Evolutionary conservation across 2,113 vertebrate genomes (phyloP), one percentile per base, ranked within the genome.

Genomic region (Thalassoma bifasciatum): DNA sequence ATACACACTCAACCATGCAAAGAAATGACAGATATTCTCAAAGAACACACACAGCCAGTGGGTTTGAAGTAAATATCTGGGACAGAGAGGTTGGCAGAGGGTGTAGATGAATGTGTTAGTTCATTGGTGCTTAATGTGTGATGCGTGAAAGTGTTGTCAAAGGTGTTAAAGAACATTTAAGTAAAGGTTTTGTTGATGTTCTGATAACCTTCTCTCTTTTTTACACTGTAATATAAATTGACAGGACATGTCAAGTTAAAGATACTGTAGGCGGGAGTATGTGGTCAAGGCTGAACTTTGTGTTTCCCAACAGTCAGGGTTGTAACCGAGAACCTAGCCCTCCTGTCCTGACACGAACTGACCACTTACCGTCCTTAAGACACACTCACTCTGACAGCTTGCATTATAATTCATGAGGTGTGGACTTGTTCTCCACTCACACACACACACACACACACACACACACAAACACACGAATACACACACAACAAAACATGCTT

Each of bases 341-440:
- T 42, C 52, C 64, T 70, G 65, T 89, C 81, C 86, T 69, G 73
- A 84, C 80, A 75, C 79, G 78, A 89, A 86, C 86, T 63, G 79
- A 73, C 75, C 84, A 70, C 88, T 78, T 86, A 70, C 66, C 51
- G 65, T 79, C 76, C 77, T 63, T 40, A 72, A 84, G 80, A 82
- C 85, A 81, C 19, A 37, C 78, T 70, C 75, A 23, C 40, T 77
- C 65, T 86, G 88, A 88, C 91, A 85, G 79, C 79, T 71, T 65
- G 67, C 82, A 77, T 89, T 91, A 92, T 89, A 90, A 91, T 92
- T 92, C 76, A 92, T 91, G 88, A 91, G 73, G 34, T 51, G 56
- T 47, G 78, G 44, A 63, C 65, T 66, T 40, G 68, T 65, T 56
- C 69, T 70, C 67, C 60, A 2, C 49, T 57, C 37, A 40, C 56